Evolutionary conservation across 2,888 invertebrate species (phyloP).

Genomic region (Enoplolaimus lenunculus): DNA sequence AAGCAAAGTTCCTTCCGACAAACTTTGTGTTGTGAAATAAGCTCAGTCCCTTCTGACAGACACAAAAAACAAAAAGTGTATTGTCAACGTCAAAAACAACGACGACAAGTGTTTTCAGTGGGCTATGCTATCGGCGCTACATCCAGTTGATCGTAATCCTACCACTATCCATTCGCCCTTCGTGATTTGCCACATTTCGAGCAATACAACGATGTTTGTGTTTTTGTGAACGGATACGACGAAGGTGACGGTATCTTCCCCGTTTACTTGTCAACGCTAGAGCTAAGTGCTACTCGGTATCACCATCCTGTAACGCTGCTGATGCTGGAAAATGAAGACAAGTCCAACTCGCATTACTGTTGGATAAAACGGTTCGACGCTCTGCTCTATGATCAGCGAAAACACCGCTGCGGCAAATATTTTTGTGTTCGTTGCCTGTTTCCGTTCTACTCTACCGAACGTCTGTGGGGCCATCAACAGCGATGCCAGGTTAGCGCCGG

Average conservation of each 20-base stretch:
- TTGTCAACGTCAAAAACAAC: neutral
- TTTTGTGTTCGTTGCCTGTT: neutral
- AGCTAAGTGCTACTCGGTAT: too few species aligned
- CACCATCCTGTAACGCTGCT: neutral
- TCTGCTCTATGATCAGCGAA: neutral
- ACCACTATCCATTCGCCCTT: neutral
- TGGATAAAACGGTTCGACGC: neutral
- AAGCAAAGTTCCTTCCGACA: too few species aligned
- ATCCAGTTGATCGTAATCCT: neutral
- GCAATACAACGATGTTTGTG: neutral
- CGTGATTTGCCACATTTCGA: neutral
- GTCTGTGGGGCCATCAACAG: neutral
- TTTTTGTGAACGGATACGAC: neutral
- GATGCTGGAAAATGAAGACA: neutral
- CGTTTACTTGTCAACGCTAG: too few species aligned
- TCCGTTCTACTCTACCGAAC: neutral
- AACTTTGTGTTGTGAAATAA: too few species aligned
- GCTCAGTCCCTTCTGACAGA: too few species aligned
- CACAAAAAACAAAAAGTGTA: neutral
- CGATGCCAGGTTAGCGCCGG: neutral
- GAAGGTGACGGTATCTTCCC: too few species aligned
- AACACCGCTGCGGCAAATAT: neutral
- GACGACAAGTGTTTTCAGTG: neutral
- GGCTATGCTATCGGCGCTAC: neutral
- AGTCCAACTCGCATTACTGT: neutral